Evolutionary conservation across 2,113 vertebrate genomes (phyloP).

Genomic region (Amblyornis subalaris): DNA sequence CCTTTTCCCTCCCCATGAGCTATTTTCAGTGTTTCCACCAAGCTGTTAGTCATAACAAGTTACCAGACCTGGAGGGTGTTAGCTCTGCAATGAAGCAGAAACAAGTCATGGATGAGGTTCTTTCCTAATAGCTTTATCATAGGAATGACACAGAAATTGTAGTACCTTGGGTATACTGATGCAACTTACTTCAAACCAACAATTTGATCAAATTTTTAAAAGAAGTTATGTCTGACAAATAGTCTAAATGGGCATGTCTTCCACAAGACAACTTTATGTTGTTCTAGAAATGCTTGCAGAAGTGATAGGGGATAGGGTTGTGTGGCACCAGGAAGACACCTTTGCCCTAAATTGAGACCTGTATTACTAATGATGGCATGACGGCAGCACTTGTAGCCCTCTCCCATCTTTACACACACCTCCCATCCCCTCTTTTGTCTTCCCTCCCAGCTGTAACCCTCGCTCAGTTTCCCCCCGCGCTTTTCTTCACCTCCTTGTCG

Average conservation of each 20-base stretch:
- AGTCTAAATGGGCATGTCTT: background rate
- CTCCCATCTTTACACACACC: background rate
- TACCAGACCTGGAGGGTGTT: background rate
- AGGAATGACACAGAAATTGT: background rate
- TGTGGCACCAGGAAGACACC: background rate
- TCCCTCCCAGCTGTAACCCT: background rate
- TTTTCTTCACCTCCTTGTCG: no score
- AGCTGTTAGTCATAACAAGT: background rate
- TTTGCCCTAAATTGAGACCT: background rate
- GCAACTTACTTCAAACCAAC: background rate
- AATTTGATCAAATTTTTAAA: background rate
- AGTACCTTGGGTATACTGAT: background rate
- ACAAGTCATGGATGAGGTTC: background rate
- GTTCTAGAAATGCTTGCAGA: background rate
- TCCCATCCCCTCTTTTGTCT: background rate
- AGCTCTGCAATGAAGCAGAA: background rate
- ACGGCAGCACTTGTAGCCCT: background rate
- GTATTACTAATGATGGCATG: background rate
- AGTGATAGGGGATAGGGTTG: background rate
- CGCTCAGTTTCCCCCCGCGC: accelerated
- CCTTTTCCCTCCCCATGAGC: background rate
- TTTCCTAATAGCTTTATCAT: background rate
- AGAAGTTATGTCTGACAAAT: background rate
- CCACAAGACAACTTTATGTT: background rate
- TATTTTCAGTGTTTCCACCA: background rate